Evolutionary conservation across 1,140 invertebrate genomes (phyloP), one percentile per base, ranked within the genome.

Genomic region (Rhyzopertha dominica): DNA sequence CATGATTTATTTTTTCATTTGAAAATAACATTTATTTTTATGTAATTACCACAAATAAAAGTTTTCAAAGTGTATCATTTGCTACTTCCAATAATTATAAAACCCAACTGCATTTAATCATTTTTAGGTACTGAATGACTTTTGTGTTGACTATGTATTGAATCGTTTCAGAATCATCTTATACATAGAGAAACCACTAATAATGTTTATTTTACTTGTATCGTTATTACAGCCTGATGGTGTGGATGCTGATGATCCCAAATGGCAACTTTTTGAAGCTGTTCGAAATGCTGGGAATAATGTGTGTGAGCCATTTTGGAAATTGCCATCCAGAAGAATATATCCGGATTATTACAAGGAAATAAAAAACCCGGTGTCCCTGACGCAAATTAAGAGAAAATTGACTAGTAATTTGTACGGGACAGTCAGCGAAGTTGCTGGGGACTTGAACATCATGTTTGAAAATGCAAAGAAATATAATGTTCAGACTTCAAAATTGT

Each of bases 291-390:
- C 66, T 3, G 65, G 63, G 20, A 74, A 79, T 3, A 71, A 79
- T 29, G 70, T 96, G 51, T 85, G 87, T 12, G 89, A 95, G 66
- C 90, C 91, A 10, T 94, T 98, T 68, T 84, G 90, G 78, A 90
- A 90, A 61, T 72, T 99, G 37, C 95, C 95, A 2, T 91, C 88
- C 9, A 87, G 82, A 47, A 73, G 86, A 18, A 83, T 81, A 49
- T 97, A 98, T 72, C 90, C 95, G 1, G 96, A 99, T 73, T 99
- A 99, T 65, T 99, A 98, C 70, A 88, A 90, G 58, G 90, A 94
- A 64, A 99, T 99, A 34, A 91, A 91, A 62, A 88, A 91, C 65
- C 95, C 96, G 0, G 85, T 99, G 51, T 95, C 95, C 0, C 69
- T 99, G 49, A 81, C 84, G 40, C 90, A 97, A 71, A 96, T 99